Percentiles rank a stretch among this genome's conserved stretches.
These are phyloP conservation scores for Pan troglodytes DNA, from an alignment of 2,113 vertebrate genomes.

Conservation along the genomic window NHGRI_mPanTro3-v2.1_pri NC_072420.2:45290001-45290500, in stretches of 20 bases:
- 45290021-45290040: not conserved
- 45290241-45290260: no score
- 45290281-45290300: fast-evolving
- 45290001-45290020: not conserved
- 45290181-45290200: not conserved
- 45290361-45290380: not conserved
- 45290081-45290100: not conserved
- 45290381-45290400: not conserved
- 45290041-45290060: no score
- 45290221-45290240: not conserved
- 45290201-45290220: not conserved
- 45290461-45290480: no score
- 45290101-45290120: no score
- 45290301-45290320: fast-evolving
- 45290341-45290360: no score
- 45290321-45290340: no score
- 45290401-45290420: not conserved
- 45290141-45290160: not conserved
- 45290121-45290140: not conserved
- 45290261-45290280: not conserved
- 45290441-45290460: not conserved
- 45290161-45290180: not conserved
- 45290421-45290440: no score
- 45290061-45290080: no score
- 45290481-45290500: no score